These are phyloP conservation scores for Sylvietta virens DNA, from an alignment of 2,113 vertebrate genomes.

Conservation along the genomic window DNA sequence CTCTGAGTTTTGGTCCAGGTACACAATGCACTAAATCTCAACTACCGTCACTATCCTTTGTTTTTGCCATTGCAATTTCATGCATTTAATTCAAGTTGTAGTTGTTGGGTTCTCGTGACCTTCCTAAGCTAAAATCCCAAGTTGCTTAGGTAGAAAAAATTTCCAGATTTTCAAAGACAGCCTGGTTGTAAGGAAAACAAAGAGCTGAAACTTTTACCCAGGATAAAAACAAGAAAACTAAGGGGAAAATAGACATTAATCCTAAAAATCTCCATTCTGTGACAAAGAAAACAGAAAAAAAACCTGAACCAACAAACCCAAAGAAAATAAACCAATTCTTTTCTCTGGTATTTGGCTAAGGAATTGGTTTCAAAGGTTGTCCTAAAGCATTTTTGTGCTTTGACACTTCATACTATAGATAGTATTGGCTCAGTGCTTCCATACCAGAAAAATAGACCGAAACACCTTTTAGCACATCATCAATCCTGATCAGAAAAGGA, in stretches of 20 bases:
- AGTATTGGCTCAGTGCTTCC: neutral
- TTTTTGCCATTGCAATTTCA: neutral
- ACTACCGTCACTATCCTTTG: fast-evolving
- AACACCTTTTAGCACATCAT: constrained; percentile 36
- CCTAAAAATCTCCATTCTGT: neutral
- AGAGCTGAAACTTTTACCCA: neutral
- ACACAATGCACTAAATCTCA: neutral
- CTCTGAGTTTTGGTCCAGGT: neutral
- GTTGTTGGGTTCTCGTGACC: neutral
- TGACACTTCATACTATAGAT: neutral
- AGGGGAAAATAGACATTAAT: neutral
- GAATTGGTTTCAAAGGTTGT: neutral
- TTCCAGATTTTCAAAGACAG: neutral
- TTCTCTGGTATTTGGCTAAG: neutral
- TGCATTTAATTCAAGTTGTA: neutral
- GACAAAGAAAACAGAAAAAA: neutral
- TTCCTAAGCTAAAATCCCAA: neutral
- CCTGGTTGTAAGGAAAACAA: neutral
- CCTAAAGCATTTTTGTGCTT: neutral
- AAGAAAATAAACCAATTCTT: neutral
- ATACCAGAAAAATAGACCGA: neutral
- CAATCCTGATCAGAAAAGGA: constrained; percentile 28
- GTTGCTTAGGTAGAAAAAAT: neutral
- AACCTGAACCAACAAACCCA: neutral
- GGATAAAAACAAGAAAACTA: neutral